Base-by-base conservation (phyloP, 2,797 vertebrate species). In the Lutjanus argentimaculatus region DNA sequence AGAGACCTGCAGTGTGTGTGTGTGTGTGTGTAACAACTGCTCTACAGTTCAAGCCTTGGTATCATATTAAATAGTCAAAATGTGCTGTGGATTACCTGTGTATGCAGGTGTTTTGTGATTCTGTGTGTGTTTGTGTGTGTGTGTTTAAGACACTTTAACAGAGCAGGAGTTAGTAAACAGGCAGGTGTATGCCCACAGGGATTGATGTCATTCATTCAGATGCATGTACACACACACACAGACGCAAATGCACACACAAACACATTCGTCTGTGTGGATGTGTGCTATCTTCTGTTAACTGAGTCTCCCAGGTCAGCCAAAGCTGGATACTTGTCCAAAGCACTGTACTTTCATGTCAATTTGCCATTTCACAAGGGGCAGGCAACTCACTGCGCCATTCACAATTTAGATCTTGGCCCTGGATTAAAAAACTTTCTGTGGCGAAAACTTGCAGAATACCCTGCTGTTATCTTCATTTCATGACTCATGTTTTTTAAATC, bases 331-430 rank as follows among this genome's bases (percentile, higher is more conserved):
- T 88, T 92, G 88, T 92, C 88, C 72, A 84, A 87, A 92, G 69
- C 79, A 84, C 70, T 92, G 77, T 87, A 81, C 84, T 86, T 89
- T 88, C 62, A 85, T 88, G 89, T 91, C 89, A 88, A 12, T 90
- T 90, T 85, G 45, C 56, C 45, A 70, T 91, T 80, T 76, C 89
- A 85, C 79, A 72, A 45, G 85, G 77, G 87, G 55, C 46, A 0
- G 46, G 40, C 17, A 71, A 75, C 59, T 67, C 66, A 62, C 66
- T 56, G 64, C 5, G 6, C 53, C 64, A 77, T 42, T 82, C 57
- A 83, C 59, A 80, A 63, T 80, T 45, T 65, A 56, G 12, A 57
- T 73, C 12, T 58, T 43, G 42, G 51, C 17, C 21, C 25, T 56
- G 12, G 42, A 74, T 85, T 12, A 81, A 86, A 80, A 86, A 83